A percentile compares a stretch with the other conserved stretches of the same genome.
Conservation (phyloP, 2,113 vertebrate species). For the Istiophorus platypterus region DNA sequence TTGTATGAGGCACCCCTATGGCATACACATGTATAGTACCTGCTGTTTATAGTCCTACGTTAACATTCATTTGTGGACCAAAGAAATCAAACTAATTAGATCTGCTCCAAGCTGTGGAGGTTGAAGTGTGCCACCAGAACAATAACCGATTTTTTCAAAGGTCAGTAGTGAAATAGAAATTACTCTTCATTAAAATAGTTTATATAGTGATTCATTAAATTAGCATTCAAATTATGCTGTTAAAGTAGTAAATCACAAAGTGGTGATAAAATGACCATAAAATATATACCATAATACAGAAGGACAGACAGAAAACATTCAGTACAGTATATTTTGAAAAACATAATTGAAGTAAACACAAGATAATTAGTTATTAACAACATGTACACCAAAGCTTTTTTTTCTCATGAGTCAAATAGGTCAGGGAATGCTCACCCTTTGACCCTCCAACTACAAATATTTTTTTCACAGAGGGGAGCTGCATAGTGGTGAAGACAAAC, state of each 20-base stretch:
- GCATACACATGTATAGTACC: not conserved
- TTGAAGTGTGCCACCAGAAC: constrained; percentile 12
- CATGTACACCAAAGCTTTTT: not conserved
- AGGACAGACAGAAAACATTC: not conserved
- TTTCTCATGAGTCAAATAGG: not conserved
- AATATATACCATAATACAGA: not conserved
- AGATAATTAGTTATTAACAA: not conserved
- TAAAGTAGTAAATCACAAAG: too few relatives aligned
- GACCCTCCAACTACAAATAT: not conserved
- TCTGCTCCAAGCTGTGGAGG: not conserved
- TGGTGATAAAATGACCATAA: not conserved
- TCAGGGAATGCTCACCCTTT: too few relatives aligned
- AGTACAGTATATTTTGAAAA: not conserved
- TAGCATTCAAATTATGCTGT: too few relatives aligned
- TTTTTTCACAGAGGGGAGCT: too few relatives aligned
- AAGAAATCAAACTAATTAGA: too few relatives aligned
- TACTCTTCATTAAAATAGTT: too few relatives aligned
- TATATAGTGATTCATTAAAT: not conserved
- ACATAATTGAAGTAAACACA: not conserved
- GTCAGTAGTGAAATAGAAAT: too few relatives aligned
- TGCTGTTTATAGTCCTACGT: too few relatives aligned
- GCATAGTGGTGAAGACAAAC: too few relatives aligned
- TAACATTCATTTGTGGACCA: too few relatives aligned
- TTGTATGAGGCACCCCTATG: not conserved
- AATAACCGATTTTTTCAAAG: not conserved